phyloP scores from a whole-genome alignment of 2,113 vertebrate species.

The Oryzias woworae region DNA sequence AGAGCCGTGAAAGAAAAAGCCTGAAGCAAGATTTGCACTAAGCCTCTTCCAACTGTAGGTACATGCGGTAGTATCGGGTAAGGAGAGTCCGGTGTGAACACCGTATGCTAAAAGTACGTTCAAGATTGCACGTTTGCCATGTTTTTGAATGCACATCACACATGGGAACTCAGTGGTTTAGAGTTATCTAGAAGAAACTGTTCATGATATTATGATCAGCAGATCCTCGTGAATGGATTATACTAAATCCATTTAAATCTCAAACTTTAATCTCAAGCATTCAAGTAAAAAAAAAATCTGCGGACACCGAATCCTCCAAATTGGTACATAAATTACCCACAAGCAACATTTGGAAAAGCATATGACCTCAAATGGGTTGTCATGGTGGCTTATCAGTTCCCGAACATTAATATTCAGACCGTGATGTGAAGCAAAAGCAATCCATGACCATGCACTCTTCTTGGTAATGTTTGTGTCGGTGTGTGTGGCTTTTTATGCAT shows the following conservation, averaged over 20 bases:
- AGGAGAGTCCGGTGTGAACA: no score
- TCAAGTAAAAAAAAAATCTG: slow-evolving; percentile 33
- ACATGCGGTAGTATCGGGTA: no score
- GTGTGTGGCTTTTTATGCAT: slow-evolving; percentile 24
- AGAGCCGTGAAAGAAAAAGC: no score
- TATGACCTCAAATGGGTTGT: slow-evolving; percentile 64
- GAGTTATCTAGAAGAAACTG: no score
- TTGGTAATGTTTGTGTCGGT: slow-evolving; percentile 29
- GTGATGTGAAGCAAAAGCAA: slow-evolving; percentile 60
- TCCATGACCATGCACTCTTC: slow-evolving; percentile 58
- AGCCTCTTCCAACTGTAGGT: no score
- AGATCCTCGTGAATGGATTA: no score
- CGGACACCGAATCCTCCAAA: slow-evolving; percentile 30
- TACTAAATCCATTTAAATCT: background rate
- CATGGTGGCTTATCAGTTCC: slow-evolving; percentile 67
- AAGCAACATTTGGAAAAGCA: slow-evolving; percentile 28
- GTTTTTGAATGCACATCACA: background rate
- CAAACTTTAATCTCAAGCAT: slow-evolving; percentile 5
- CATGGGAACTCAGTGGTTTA: no score
- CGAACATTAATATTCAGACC: slow-evolving; percentile 68
- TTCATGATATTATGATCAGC: no score
- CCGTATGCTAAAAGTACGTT: no score
- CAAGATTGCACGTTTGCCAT: no score
- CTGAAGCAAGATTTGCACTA: no score
- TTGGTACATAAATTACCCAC: slow-evolving; percentile 54